Evolutionary conservation across 1,140 invertebrate species (phyloP), one percentile per base, ranked within the genome.

Genomic region (Panagrolaimus sp.): DNA sequence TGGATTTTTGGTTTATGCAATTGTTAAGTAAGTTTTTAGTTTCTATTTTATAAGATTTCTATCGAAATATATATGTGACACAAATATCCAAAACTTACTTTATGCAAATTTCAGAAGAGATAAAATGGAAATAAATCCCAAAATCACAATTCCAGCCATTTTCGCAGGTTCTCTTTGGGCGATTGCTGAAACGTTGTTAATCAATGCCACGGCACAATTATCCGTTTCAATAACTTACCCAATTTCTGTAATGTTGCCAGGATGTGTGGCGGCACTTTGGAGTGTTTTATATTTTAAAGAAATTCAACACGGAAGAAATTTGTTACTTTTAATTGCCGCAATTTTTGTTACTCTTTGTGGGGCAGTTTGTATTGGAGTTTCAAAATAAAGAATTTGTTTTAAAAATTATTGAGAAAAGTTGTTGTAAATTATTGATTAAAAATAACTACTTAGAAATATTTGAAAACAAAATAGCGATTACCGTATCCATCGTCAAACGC

Each of bases 1-100:
- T 47, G 72, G 73, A 52, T 76, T 76, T 58, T 52, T 76, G 32
- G 64, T 63, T 15, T 58, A 58, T 58, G 52, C 52, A 1, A 12
- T 58, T 17, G 17, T 58, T 2, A 58, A 58, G 52, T 58, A 21
- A 28, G 52, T 58, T 8, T 21, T n/a, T n/a, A 38, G 2, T 38
- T 38, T 38, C 2, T 38, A 38, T 4, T 38, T 38, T 38, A n/a
- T n/a, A n/a, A n/a, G n/a, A n/a, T n/a, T n/a, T n/a, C n/a, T n/a
- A n/a, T n/a, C n/a, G 48, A 52, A 52, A 52, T 21, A 52, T 24
- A 52, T 8, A 52, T 24, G n/a, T 8, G 48, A 8, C 7, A 58
- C 28, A 21, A 58, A 58, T 8, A 21, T 10, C n/a, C 17, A 21
- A 58, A 21, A 21, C 15, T 58, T 12, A 0, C 52, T 46, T 6